Conservation (phyloP, 2,797 vertebrate genomes). For the Gorsachius magnificus region DNA sequence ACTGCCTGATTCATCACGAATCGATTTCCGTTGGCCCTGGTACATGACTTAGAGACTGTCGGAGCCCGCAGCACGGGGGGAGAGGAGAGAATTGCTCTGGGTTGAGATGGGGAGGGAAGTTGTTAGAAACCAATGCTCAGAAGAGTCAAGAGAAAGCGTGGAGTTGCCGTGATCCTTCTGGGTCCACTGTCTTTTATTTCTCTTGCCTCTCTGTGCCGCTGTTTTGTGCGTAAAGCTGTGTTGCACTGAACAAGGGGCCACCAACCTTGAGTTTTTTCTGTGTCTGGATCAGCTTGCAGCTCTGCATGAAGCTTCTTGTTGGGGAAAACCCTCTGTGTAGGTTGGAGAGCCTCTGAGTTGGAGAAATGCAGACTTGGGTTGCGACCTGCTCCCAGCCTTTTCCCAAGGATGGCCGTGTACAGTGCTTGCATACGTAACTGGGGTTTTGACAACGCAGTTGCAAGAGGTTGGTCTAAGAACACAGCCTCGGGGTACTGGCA, state of each 20-base stretch:
- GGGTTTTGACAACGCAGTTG: background rate
- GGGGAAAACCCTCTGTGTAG: background rate
- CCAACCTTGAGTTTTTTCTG: background rate
- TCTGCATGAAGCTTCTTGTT: background rate
- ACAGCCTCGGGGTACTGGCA: background rate
- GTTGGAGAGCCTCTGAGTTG: background rate
- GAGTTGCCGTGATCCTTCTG: background rate
- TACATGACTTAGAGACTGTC: background rate
- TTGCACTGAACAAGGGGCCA: background rate
- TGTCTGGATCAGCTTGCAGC: background rate
- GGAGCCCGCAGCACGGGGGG: fast-evolving
- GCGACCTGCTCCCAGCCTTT: background rate
- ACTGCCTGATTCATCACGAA: background rate
- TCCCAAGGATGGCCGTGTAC: background rate
- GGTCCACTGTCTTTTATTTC: background rate
- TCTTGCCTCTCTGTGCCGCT: background rate
- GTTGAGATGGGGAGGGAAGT: background rate
- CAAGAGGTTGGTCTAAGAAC: background rate
- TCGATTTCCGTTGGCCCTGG: background rate
- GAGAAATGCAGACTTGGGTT: background rate
- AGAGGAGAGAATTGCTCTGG: background rate
- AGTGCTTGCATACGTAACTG: background rate
- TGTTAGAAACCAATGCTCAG: background rate
- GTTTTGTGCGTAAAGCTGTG: no score
- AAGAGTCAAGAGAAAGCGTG: background rate